phyloP scores from a whole-genome alignment of 2,888 invertebrate species.

The Scaptodrosophila latifasciaeformis region DNA sequence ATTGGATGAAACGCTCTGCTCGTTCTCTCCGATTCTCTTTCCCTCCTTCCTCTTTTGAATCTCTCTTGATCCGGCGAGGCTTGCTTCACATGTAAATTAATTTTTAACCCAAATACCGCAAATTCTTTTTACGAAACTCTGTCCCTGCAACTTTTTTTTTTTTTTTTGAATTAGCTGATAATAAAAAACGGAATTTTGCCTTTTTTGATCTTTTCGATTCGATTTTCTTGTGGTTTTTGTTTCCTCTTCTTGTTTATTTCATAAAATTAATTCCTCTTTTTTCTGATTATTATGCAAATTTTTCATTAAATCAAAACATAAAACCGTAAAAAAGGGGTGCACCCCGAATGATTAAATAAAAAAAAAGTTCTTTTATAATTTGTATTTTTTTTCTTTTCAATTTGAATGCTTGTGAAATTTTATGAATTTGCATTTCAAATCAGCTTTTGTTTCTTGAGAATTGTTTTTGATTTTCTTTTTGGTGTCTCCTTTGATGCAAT shows the following conservation, averaged over 20 bases:
- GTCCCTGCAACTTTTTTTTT: constrained; percentile 25
- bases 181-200: no score
- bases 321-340: constrained; percentile 39
- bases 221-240: constrained; percentile 5
- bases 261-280: constrained; percentile 25
- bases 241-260: constrained; percentile 7
- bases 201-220: background rate
- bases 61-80: constrained; percentile 16
- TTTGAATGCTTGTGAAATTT: constrained; percentile 60
- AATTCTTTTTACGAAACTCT: constrained; percentile 59
- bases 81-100: constrained; percentile 69
- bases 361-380: constrained; percentile 36
- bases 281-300: constrained; percentile 58
- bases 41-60: no score
- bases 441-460: background rate
- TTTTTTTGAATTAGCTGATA: background rate
- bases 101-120: constrained; percentile 71
- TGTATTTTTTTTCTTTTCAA: constrained; percentile 31
- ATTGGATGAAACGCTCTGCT: no score
- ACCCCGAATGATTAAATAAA: no score
- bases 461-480: background rate
- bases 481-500: background rate
- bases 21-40: no score
- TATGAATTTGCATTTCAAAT: background rate
- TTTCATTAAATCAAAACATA: constrained; percentile 51